phyloP scores from a whole-genome alignment of 2,113 vertebrate genomes.

The Jaculus jaculus region DNA sequence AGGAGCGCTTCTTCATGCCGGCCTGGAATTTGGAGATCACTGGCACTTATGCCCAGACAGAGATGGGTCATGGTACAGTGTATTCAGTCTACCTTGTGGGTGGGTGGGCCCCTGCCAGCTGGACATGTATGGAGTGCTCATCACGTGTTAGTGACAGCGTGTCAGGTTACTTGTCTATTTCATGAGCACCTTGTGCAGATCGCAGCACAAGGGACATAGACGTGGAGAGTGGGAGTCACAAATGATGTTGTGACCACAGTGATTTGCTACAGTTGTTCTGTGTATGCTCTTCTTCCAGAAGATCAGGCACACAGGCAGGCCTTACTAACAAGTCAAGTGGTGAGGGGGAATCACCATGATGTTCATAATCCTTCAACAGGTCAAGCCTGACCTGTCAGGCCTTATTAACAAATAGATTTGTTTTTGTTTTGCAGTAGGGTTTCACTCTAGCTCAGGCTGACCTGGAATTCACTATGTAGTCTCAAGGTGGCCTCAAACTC shows the following conservation, averaged over 20 bases:
- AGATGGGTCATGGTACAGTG: constrained; percentile 98
- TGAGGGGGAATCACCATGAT: neutral
- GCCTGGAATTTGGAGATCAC: constrained; percentile 99
- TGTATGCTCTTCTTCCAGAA: neutral
- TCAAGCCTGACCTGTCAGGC: too few species aligned
- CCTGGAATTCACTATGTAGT: too few species aligned
- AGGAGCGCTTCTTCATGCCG: constrained; percentile 97
- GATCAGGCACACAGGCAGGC: neutral
- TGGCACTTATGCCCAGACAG: constrained; percentile 99
- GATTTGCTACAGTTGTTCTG: neutral
- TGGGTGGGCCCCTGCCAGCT: constrained; percentile 40
- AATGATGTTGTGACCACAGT: neutral
- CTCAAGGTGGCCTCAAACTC: too few species aligned
- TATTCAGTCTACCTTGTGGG: constrained; percentile 80
- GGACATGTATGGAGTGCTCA: neutral
- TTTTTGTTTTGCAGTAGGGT: too few species aligned
- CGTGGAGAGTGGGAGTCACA: neutral
- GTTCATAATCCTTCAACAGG: too few species aligned
- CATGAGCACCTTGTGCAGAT: neutral
- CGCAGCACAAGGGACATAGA: neutral
- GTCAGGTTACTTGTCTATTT: neutral
- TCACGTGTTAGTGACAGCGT: rapidly evolving
- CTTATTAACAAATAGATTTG: too few species aligned
- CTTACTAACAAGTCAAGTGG: neutral
- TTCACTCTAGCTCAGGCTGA: too few species aligned